Evolutionary conservation across 2,113 vertebrate species (phyloP).

Genomic region (Eulacestoma nigropectus): DNA sequence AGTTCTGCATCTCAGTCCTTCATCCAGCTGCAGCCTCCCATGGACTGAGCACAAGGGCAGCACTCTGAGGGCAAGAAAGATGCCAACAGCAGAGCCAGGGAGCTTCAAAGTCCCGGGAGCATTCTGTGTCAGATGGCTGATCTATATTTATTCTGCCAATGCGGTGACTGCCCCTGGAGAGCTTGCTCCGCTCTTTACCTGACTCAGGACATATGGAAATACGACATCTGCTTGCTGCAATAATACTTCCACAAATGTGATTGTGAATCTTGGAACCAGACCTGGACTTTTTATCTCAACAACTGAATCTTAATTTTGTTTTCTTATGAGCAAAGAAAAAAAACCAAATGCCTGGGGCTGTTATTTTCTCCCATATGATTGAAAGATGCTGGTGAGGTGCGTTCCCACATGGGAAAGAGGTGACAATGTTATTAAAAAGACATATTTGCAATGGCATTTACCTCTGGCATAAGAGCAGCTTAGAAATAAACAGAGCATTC

Average conservation of each 20-base stretch:
- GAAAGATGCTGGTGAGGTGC: background rate
- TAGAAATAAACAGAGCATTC: background rate
- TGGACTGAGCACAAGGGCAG: background rate
- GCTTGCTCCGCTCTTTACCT: background rate
- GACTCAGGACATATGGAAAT: background rate
- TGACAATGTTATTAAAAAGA: background rate
- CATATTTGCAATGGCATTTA: constrained; percentile 1
- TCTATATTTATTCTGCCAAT: background rate
- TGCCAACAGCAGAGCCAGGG: background rate
- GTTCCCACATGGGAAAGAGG: background rate
- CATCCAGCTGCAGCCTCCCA: background rate
- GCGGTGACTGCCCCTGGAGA: background rate
- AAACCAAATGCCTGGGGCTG: background rate
- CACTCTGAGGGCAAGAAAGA: background rate
- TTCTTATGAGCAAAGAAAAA: background rate
- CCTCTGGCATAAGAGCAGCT: background rate
- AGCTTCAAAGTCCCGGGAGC: background rate
- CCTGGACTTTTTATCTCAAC: background rate
- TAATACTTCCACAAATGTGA: background rate
- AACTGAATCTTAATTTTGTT: background rate
- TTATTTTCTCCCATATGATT: background rate
- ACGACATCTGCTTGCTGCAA: constrained; percentile 6
- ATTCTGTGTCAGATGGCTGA: background rate
- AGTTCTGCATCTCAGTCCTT: background rate
- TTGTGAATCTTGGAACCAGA: background rate